Base-by-base conservation (phyloP, 2,797 vertebrate genomes). In the Epinephelus coioides region DNA sequence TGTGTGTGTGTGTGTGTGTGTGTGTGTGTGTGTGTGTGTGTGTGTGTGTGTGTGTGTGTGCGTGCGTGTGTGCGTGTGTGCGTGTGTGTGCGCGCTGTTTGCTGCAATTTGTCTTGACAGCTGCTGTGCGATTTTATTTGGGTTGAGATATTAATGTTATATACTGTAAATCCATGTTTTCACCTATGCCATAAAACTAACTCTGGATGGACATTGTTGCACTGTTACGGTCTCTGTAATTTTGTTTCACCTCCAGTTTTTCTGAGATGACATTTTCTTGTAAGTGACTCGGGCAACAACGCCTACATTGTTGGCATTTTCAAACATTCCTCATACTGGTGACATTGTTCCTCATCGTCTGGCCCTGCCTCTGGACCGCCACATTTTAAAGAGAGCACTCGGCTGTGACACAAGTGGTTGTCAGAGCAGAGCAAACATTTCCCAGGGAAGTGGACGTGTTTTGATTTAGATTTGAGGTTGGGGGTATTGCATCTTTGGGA, bases 101-200 rank as follows among this genome's bases (percentile, higher is more conserved):
- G 30, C 51, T 14, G 23, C 30, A 54, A 8, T 6, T 49, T 30
- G n/a, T 60, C 21, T 47, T 21, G 44, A 56, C 61, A 62, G 61
- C 60, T 70, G 55, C 40, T 13, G 14, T 30, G 17, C 27, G 11
- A 51, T 53, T 76, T 59, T 49, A n/a, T 70, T 65, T 23, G 19
- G 40, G n/a, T 40, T 21, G n/a, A 40, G 40, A 56, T 25, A 4
- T 60, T 43, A 6, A 23, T 65, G 18, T 49, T 21, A 56, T 12
- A 9, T 34, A 38, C 74, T 40, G 25, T 62, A 27, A 46, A 55
- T 72, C 17, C 50, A 67, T 64, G 7, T 34, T 34, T 69, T 53
- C n/a, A 23, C 23, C 23, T 40, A 15, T 13, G 14, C 27, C 18
- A 49, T 49, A 27, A 55, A 70, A 46, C 25, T 13, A 70, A 53